These are phyloP conservation scores for Silvanus unidentatus DNA, from an alignment of 2,888 invertebrate species.

Conservation along the genomic window DNA sequence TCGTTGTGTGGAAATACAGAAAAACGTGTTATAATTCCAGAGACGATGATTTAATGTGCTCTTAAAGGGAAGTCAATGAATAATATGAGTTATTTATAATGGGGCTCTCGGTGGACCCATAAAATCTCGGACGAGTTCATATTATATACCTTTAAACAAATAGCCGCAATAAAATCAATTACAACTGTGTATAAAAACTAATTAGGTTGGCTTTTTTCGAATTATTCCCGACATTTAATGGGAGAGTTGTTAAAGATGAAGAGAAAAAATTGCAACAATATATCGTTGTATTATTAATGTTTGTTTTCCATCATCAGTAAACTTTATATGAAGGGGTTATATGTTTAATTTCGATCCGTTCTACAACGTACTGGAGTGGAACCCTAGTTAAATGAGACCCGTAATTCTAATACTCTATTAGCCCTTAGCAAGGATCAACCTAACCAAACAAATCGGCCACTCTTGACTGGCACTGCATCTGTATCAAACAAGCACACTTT, in stretches of 20 bases:
- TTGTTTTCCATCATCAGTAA: constrained; percentile 1
- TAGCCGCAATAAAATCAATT: constrained; percentile 25
- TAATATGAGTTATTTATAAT: constrained; percentile 17
- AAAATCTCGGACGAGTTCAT: constrained; percentile 30
- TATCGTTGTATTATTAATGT: constrained; percentile 5
- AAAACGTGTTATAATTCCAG: constrained; percentile 20
- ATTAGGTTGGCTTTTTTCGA: constrained; percentile 21
- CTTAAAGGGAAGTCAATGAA: constrained; percentile 25
- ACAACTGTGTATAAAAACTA: constrained; percentile 24
- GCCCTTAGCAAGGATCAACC: constrained; percentile 29
- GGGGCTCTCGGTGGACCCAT: constrained; percentile 24
- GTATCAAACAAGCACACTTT: background rate
- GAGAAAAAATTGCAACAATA: too few relatives aligned
- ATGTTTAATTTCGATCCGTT: constrained; percentile 2
- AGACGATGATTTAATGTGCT: constrained; percentile 19
- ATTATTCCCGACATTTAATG: too few relatives aligned
- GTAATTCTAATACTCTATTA: constrained; percentile 13
- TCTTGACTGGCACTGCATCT: background rate
- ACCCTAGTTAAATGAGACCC: too few relatives aligned
- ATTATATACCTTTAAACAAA: constrained; percentile 20
- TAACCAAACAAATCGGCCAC: constrained; percentile 20
- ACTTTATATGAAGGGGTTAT: background rate
- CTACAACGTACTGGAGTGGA: too few relatives aligned
- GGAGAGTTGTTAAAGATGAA: too few relatives aligned
- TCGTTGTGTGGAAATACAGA: too few relatives aligned